Base-by-base conservation (phyloP, 2,113 vertebrate genomes). In the Notothenia coriiceps region DNA sequence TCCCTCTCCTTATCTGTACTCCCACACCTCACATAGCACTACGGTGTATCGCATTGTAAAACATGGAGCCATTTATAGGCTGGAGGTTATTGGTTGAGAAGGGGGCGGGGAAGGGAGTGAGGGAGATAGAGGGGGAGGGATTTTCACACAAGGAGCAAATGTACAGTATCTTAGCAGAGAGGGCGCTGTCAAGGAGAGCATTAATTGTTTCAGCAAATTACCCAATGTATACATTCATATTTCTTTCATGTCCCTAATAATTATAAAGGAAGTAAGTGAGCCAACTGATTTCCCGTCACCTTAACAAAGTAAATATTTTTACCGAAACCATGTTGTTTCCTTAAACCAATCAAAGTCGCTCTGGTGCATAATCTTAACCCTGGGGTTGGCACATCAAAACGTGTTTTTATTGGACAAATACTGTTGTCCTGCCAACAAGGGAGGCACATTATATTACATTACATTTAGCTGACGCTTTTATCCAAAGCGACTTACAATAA, bases 61-160 rank as follows among this genome's bases (percentile, higher is more conserved):
- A 60, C 60, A 61, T 62, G 68, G 59, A 79, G 52, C 71, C 82
- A 80, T 67, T 82, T 78, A 80, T 50, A 83, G 25, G 59, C 71
- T 62, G 49, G 61, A 33, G 47, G 68, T 79, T 87, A 86, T 77
- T 90, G 79, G 80, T 46, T 57, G 67, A 83, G 62, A 77, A 78
- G 63, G 61, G 59, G 69, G 59, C 2, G 35, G 35, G 29, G 51
- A 49, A 61, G 14, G 40, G 15, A 59, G 13, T 40, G 18, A 51
- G 17, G n/a, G 4, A 6, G 20, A 72, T n/a, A n/a, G 43, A 56
- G 59, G 14, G 29, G 29, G 61, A 40, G 11, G 49, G 54, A 20
- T 57, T 18, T 70, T 61, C 55, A 49, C 62, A n/a, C 54, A 55
- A 64, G 43, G 40, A 55, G 18, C 18, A 63, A 71, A 68, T 55